Evolutionary conservation across 2,797 vertebrate genomes (phyloP).

Genomic region (Rhodeus uyekii): DNA sequence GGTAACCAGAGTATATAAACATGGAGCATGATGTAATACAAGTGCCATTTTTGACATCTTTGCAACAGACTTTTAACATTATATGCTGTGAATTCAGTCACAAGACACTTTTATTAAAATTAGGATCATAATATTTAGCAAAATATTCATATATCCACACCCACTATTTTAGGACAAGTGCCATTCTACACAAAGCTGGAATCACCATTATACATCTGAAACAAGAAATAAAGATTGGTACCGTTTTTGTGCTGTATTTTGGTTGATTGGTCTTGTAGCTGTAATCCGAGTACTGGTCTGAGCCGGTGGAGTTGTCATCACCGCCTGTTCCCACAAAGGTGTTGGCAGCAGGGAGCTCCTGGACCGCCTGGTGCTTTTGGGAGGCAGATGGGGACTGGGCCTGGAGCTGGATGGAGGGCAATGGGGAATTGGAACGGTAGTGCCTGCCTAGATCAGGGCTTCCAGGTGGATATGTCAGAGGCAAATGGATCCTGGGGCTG

Average conservation of each 20-base stretch:
- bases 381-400: constrained; percentile 97
- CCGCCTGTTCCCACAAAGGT: constrained; percentile 97
- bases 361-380: constrained; percentile 98
- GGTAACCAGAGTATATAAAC: constrained; percentile 29
- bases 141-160: not conserved
- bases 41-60: constrained; percentile 21
- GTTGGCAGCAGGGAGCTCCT: constrained; percentile 97
- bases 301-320: constrained; percentile 97
- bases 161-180: not conserved
- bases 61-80: not conserved
- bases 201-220: not conserved
- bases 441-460: constrained; percentile 97
- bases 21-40: constrained; percentile 33
- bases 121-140: not conserved
- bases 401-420: constrained; percentile 98
- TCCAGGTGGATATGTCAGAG: constrained; percentile 95
- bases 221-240: constrained; percentile 72
- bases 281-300: constrained; percentile 99
- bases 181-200: not conserved
- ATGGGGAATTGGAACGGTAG: constrained; percentile 97
- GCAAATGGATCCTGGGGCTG: constrained; percentile 97
- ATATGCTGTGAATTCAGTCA: not conserved
- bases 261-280: constrained; percentile 97
- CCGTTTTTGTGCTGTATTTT: constrained; percentile 99
- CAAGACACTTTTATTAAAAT: not conserved